Evolutionary conservation across 2,888 invertebrate species (phyloP).

Genomic region (Nineta flava): DNA sequence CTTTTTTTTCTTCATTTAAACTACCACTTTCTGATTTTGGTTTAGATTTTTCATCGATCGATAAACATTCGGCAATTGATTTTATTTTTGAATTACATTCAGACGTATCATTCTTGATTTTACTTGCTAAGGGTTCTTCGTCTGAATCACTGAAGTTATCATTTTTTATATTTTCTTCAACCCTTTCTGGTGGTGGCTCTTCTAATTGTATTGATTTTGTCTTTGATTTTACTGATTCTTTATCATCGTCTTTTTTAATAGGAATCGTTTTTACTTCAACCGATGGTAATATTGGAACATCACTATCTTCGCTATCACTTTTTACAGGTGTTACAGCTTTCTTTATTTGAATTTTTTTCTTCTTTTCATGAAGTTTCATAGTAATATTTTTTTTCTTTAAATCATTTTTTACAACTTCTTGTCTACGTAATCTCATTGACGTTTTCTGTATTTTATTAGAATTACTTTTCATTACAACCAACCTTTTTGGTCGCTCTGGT

Average conservation of each 20-base stretch:
- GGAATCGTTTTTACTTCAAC: neutral
- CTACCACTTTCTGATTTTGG: too few relatives aligned
- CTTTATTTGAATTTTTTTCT: neutral
- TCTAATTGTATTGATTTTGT: slow-evolving; percentile 3
- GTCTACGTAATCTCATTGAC: too few relatives aligned
- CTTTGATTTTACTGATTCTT: slow-evolving; percentile 6
- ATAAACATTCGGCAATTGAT: too few relatives aligned
- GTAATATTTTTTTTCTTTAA: neutral
- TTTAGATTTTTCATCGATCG: too few relatives aligned
- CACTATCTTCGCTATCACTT: neutral
- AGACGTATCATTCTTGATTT: slow-evolving; percentile 25
- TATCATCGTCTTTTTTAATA: slow-evolving; percentile 6
- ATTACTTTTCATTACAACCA: too few relatives aligned
- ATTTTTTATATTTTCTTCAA: slow-evolving; percentile 11
- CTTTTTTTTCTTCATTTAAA: neutral
- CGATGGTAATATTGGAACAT: neutral
- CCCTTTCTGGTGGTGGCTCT: too few relatives aligned
- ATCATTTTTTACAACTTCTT: neutral
- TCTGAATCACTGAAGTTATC: slow-evolving; percentile 44
- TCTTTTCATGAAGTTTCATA: slow-evolving; percentile 4
- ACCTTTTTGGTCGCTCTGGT: too few relatives aligned
- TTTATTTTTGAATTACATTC: neutral
- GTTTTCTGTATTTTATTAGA: too few relatives aligned
- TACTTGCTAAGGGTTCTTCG: slow-evolving; percentile 43
- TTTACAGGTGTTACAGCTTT: neutral